phyloP scores from a whole-genome alignment of 2,888 invertebrate genomes.

The Apamea crenata region DNA sequence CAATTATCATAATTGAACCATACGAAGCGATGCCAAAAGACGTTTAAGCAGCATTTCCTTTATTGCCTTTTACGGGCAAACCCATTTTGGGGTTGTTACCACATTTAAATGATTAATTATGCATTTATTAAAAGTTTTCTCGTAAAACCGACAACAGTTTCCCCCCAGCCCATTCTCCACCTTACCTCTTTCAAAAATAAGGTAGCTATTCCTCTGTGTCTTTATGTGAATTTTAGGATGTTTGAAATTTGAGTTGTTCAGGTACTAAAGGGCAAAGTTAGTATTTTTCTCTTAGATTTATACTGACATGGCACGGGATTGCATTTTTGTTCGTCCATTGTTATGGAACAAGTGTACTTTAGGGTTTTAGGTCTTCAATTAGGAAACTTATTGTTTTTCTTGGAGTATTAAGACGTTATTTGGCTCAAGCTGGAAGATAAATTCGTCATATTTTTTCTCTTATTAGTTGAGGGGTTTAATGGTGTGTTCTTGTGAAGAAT shows the following conservation, averaged over 20 bases:
- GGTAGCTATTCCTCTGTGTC: conserved; percentile 12
- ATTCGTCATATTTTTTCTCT: not conserved
- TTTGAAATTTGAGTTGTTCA: conserved; percentile 33
- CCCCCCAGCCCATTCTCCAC: not conserved
- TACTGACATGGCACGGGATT: conserved; percentile 85
- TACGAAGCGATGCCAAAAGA: conserved; percentile 22
- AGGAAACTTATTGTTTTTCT: conserved; percentile 40
- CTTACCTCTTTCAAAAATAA: not conserved
- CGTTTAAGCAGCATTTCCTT: conserved; percentile 49
- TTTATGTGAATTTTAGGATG: conserved; percentile 12
- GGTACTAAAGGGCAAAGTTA: conserved; percentile 80
- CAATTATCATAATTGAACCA: conserved; percentile 23
- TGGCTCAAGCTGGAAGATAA: not conserved
- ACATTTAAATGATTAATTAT: conserved; percentile 78
- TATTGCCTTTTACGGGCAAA: conserved; percentile 44
- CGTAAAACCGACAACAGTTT: conserved; percentile 53
- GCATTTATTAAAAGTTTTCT: conserved; percentile 81
- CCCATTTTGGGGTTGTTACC: conserved; percentile 67
- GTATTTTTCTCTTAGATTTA: conserved; percentile 85
- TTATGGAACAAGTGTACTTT: conserved; percentile 77
- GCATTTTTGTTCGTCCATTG: conserved; percentile 82
- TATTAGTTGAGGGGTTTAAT: not conserved
- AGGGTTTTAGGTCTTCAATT: conserved; percentile 75
- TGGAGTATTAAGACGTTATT: conserved; percentile 24
- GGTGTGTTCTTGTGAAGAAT: not conserved